Evolutionary conservation across 2,888 invertebrate species (phyloP).

Genomic region (Linyphia triangularis): DNA sequence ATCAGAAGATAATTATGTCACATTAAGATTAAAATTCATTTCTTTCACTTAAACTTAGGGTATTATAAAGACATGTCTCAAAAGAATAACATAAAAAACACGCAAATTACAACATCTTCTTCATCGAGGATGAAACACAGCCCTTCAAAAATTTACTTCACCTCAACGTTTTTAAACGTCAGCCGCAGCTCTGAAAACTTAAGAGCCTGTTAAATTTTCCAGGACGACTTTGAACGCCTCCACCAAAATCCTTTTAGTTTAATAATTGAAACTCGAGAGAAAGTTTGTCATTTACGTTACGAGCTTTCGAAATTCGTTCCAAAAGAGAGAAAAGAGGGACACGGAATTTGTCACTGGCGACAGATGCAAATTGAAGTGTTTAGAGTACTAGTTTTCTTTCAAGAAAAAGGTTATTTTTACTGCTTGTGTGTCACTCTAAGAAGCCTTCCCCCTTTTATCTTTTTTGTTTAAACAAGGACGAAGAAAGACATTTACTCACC

Average conservation of each 20-base stretch:
- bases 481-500: constrained; percentile 62
- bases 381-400: constrained; percentile 58
- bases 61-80: no score
- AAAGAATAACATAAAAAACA: no score
- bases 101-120: no score
- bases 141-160: not conserved
- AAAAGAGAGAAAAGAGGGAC: constrained; percentile 10
- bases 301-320: constrained; percentile 27
- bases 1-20: no score
- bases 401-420: constrained; percentile 48
- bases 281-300: constrained; percentile 62
- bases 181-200: constrained; percentile 18
- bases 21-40: no score
- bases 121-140: not conserved
- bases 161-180: not conserved
- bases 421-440: constrained; percentile 18
- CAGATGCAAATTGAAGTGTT: constrained; percentile 73
- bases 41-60: no score
- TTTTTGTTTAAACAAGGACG: constrained; percentile 52
- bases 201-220: constrained; percentile 59
- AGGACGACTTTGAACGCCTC: constrained; percentile 47
- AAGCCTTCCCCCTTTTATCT: constrained; percentile 21
- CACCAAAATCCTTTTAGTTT: constrained; percentile 64
- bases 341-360: constrained; percentile 49
- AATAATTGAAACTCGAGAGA: constrained; percentile 65